A percentile compares a stretch with the other conserved stretches of the same genome.
These are phyloP conservation scores for Setophaga coronata DNA, from an alignment of 2,113 vertebrate genomes.

Conservation along the genomic window DNA sequence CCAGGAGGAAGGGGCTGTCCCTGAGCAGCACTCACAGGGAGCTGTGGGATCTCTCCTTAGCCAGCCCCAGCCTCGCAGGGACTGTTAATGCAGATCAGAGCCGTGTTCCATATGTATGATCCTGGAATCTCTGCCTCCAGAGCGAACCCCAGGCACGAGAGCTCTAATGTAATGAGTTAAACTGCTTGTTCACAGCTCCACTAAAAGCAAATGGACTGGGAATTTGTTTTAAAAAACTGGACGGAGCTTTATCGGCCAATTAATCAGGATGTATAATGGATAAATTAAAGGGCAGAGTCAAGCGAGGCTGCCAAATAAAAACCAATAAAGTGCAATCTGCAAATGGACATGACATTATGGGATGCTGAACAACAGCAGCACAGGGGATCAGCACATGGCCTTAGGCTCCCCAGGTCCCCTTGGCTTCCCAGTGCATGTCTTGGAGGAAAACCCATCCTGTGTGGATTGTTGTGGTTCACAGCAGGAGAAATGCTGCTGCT, in stretches of 20 bases:
- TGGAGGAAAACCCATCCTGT: background rate
- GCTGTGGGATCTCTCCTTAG: background rate
- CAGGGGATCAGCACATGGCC: background rate
- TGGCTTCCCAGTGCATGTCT: background rate
- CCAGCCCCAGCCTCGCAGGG: background rate
- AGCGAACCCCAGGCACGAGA: background rate
- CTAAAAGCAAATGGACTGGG: slow-evolving; percentile 66
- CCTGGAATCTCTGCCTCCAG: background rate
- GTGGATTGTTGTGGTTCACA: background rate
- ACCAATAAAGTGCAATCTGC: slow-evolving; percentile 56
- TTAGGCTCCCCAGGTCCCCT: background rate
- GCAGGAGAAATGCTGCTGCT: background rate
- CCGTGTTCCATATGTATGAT: slow-evolving; percentile 25
- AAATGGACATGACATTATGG: slow-evolving; percentile 48
- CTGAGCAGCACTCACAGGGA: background rate
- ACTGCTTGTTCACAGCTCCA: slow-evolving; percentile 29
- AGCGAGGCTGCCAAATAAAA: slow-evolving; percentile 62
- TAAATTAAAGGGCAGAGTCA: slow-evolving; percentile 70
- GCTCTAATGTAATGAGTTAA: slow-evolving; percentile 15
- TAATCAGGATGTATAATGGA: slow-evolving; percentile 66
- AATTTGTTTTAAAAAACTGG: slow-evolving; percentile 63
- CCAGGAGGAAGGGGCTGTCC: background rate
- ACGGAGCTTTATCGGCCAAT: slow-evolving; percentile 66
- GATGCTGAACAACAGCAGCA: background rate
- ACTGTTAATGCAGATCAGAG: background rate